phyloP scores from a whole-genome alignment of 2,113 vertebrate species.

The Syngnathus typhle region DNA sequence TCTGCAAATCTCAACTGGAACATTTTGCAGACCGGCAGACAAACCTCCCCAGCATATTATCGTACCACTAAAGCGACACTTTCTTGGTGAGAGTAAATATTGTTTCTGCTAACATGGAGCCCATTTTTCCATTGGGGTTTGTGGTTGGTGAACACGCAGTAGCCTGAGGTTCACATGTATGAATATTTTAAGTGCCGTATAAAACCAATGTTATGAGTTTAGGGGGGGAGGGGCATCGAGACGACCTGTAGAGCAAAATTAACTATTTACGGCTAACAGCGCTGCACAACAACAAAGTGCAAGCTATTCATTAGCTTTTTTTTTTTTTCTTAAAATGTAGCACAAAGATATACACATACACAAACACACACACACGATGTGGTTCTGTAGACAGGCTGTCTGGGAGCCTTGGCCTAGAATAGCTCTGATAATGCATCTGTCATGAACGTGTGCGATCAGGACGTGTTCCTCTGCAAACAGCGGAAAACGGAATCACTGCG shows the following conservation, averaged over 20 bases:
- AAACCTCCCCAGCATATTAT: neutral
- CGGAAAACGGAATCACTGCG: slow-evolving; percentile 44
- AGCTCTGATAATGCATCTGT: slow-evolving; percentile 63
- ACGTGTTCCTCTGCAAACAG: slow-evolving; percentile 26
- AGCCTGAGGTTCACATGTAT: neutral
- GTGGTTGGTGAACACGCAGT: neutral
- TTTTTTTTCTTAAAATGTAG: neutral
- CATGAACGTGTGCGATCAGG: slow-evolving; percentile 56
- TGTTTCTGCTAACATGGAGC: neutral
- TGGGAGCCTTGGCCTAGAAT: slow-evolving; percentile 57
- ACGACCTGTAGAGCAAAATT: neutral
- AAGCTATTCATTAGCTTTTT: slow-evolving; percentile 9
- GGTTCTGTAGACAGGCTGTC: slow-evolving; percentile 43
- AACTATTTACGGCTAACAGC: neutral
- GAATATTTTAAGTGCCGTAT: neutral
- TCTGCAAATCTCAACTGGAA: neutral
- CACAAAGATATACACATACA: neutral
- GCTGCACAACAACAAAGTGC: neutral
- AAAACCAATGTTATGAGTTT: neutral
- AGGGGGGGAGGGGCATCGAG: no score
- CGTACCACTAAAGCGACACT: neutral
- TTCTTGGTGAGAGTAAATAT: neutral
- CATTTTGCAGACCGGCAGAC: neutral
- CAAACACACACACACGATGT: slow-evolving; percentile 12
- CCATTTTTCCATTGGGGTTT: neutral